Evolutionary conservation across 2,888 invertebrate genomes (phyloP).

Genomic region (Rhagonycha lutea): DNA sequence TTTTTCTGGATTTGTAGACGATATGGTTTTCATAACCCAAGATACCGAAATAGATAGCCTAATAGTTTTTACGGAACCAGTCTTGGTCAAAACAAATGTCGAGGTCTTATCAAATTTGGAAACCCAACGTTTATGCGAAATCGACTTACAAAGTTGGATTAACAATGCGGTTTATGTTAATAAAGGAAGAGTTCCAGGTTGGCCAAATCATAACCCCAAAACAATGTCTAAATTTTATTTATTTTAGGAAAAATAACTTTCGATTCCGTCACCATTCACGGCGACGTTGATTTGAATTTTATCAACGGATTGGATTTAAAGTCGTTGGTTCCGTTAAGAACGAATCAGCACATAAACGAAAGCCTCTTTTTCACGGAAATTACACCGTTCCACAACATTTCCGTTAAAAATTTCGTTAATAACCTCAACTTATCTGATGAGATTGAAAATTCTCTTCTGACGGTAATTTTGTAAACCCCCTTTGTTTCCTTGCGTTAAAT

Average conservation of each 20-base stretch:
- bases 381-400: conserved; percentile 40
- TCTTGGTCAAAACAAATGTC: conserved; percentile 39
- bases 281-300: conserved; percentile 50
- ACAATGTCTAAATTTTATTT: neutral
- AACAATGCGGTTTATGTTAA: conserved; percentile 55
- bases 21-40: conserved; percentile 52
- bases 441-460: conserved; percentile 55
- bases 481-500: neutral
- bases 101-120: conserved; percentile 43
- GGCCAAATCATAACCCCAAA: too few relatives aligned
- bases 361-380: conserved; percentile 51
- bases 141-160: conserved; percentile 53
- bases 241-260: conserved; percentile 54
- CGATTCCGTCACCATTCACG: conserved; percentile 52
- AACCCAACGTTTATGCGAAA: conserved; percentile 49
- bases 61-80: conserved; percentile 49
- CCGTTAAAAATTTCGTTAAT: conserved; percentile 53
- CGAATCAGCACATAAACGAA: conserved; percentile 53
- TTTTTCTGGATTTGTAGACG: conserved; percentile 47
- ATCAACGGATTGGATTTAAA: conserved; percentile 57
- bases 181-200: conserved; percentile 46
- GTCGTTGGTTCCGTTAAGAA: conserved; percentile 55
- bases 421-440: conserved; percentile 53
- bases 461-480: conserved; percentile 51
- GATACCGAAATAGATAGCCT: conserved; percentile 46